These are phyloP conservation scores for Apocheima hispidaria DNA, from an alignment of 2,888 invertebrate genomes.

Conservation along the genomic window DNA sequence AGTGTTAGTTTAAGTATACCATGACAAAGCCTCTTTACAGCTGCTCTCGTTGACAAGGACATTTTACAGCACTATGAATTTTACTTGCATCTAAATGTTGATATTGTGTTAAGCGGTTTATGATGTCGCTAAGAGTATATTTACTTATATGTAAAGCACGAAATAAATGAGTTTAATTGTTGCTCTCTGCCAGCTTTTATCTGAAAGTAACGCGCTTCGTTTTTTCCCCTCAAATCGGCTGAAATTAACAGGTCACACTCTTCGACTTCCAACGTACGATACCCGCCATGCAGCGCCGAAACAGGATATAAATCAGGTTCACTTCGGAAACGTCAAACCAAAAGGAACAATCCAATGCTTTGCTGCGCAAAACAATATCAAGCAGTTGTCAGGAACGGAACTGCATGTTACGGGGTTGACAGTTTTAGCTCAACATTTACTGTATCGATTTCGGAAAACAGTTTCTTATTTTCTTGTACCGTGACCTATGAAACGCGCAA, in stretches of 20 bases:
- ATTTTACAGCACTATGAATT: too few species aligned
- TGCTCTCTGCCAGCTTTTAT: too few species aligned
- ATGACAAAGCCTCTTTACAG: too few species aligned
- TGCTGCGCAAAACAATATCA: constrained; percentile 63
- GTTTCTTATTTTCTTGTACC: neutral
- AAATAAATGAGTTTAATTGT: too few species aligned
- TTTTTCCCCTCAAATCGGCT: neutral
- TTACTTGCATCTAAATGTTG: too few species aligned
- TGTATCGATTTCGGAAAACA: constrained; percentile 21
- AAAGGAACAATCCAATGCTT: constrained; percentile 58
- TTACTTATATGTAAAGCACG: too few species aligned
- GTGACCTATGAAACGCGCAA: neutral
- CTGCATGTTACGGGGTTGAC: constrained; percentile 58
- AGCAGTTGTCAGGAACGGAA: constrained; percentile 58
- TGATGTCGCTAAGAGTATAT: too few species aligned
- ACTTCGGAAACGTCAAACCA: constrained; percentile 36
- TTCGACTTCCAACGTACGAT: neutral
- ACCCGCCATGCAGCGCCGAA: constrained; percentile 40
- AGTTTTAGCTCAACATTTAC: constrained; percentile 39
- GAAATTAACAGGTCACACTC: neutral
- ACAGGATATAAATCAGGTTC: constrained; percentile 37
- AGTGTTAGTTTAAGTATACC: too few species aligned
- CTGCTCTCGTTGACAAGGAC: too few species aligned
- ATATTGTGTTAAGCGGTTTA: too few species aligned
- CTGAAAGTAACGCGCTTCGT: too few species aligned